These are phyloP conservation scores for Saxicola maurus DNA, from an alignment of 2,797 vertebrate species.

Conservation along the genomic window DNA sequence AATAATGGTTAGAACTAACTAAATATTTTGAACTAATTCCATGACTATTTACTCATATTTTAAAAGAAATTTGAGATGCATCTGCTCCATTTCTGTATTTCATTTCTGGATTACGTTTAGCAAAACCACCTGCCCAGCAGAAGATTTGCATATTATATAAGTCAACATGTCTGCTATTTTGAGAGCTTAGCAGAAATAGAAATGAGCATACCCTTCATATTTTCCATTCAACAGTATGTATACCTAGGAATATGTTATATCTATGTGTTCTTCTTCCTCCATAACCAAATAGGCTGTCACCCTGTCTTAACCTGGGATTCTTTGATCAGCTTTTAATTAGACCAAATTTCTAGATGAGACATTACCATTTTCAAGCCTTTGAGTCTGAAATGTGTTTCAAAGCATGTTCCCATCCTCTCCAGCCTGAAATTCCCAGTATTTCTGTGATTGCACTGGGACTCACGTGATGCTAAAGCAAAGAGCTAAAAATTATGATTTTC, in stretches of 20 bases:
- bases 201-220: background rate
- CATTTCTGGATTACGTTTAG: background rate
- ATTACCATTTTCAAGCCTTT: background rate
- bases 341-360: background rate
- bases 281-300: background rate
- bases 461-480: background rate
- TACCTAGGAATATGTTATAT: background rate
- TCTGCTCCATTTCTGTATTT: background rate
- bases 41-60: background rate
- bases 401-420: background rate
- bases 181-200: background rate
- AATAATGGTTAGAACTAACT: background rate
- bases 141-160: background rate
- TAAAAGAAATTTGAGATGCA: background rate
- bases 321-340: background rate
- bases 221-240: background rate
- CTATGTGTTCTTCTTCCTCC: background rate
- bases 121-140: background rate
- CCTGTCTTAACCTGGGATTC: background rate
- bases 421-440: background rate
- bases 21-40: background rate
- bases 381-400: background rate
- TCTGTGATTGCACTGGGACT: background rate
- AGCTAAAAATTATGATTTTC: background rate
- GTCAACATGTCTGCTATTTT: slow-evolving; percentile 27